Base-by-base conservation (phyloP, 2,888 invertebrate genomes). In the Litoditis marina region DNA sequence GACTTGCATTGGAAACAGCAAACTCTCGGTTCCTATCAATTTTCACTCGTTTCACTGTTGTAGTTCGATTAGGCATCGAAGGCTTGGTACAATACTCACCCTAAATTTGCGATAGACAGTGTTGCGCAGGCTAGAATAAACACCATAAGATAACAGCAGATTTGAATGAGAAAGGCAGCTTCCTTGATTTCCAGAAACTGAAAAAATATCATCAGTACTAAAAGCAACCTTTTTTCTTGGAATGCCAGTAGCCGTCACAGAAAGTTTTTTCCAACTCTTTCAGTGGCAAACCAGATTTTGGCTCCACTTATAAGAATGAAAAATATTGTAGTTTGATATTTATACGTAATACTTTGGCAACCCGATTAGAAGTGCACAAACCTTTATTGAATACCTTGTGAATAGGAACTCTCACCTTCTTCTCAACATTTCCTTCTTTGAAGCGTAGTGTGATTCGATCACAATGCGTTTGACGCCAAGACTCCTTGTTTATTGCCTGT, bases 391-490 rank as follows among this genome's bases (percentile, higher is more conserved):
- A n/a, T n/a, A n/a, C n/a, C n/a, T n/a, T n/a, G n/a, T 6, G 8
- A 30, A 25, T 30, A 44, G 11, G 16, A n/a, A 27, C 2, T 1
- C 51, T 19, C 1, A 90, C 90, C 88, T 93, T 93, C 67, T 88
- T 86, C 84, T 95, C 94, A 71, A 92, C 87, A 34, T 88, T 87
- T 1, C 86, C 84, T 78, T 92, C 89, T 69, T 90, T 89, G 86
- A 95, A 95, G 67, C 90, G 90, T 63, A 95, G 88, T 30, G 92
- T 87, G 83, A 92, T 87, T 0, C 90, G 89, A 59, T 89, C 88
- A 84, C 94, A 94, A 84, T 95, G 92, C 82, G 75, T 73, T 51
- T 71, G 76, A 28, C 73, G 67, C 81, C 80, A 82, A n/a, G 70
- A 67, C 52, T 79, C 79, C 62, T 79, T 82, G 71, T 81, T 81